Conservation (phyloP, 2,113 vertebrate species). For the Platanista minor region DNA sequence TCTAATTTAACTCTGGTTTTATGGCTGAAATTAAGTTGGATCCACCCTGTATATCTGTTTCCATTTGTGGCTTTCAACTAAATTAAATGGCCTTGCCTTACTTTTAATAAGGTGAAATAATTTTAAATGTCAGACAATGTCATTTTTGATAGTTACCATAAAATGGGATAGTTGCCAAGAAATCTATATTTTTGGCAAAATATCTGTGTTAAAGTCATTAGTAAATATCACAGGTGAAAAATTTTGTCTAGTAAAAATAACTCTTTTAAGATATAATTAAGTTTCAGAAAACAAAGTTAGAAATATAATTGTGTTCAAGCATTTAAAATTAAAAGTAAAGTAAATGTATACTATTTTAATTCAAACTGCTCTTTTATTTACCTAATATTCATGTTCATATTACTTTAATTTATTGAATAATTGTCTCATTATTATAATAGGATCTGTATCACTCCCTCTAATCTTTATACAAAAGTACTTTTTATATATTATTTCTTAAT, state of each 20-base stretch:
- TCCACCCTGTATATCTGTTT: not conserved
- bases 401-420: not conserved
- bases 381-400: not conserved
- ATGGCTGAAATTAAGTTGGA: not conserved
- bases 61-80: not conserved
- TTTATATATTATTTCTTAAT: not conserved
- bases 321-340: not conserved
- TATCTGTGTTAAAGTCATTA: not conserved
- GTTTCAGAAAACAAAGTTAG: not conserved
- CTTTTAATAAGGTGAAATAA: not conserved
- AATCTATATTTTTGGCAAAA: conserved; percentile 7
- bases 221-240: not conserved
- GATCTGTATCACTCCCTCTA: not conserved
- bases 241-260: not conserved
- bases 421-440: not conserved
- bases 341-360: not conserved
- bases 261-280: not conserved
- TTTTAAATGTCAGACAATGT: not conserved
- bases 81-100: not conserved
- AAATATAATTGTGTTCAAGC: not conserved
- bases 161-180: not conserved
- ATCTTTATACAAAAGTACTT: not conserved
- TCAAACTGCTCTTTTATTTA: not conserved
- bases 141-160: not conserved
- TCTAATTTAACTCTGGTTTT: not conserved